These are phyloP conservation scores for Echinops telfairi DNA, from an alignment of 2,113 vertebrate genomes.

Conservation along the genomic window DNA sequence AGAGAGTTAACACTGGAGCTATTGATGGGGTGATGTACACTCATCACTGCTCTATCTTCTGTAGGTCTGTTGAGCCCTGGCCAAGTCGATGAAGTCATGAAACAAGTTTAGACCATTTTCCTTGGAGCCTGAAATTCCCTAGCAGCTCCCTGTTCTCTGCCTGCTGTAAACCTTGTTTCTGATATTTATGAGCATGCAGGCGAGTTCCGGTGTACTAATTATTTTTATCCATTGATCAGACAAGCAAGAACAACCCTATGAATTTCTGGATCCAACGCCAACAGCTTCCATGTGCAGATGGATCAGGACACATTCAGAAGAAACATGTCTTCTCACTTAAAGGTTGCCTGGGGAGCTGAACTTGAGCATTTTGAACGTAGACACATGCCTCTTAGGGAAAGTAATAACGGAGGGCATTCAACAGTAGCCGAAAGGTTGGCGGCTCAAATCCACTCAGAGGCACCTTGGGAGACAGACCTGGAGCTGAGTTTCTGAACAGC, in stretches of 20 bases:
- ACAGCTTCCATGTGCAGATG: not conserved
- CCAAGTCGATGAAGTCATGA: slow-evolving; percentile 47
- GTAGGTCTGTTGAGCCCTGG: not conserved
- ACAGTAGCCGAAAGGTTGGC: not conserved
- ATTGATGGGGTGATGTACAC: slow-evolving; percentile 8
- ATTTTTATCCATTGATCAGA: not conserved
- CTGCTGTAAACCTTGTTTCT: not conserved
- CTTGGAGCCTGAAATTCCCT: not conserved
- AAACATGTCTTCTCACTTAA: not conserved
- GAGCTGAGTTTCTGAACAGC: no score
- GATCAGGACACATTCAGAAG: not conserved
- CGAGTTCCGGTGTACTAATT: not conserved
- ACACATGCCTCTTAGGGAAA: not conserved
- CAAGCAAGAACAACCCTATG: not conserved
- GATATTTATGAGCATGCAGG: slow-evolving; percentile 16
- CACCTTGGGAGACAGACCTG: not conserved
- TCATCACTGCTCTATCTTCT: slow-evolving; percentile 29
- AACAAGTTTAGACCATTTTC: slow-evolving; percentile 53
- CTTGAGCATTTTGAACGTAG: not conserved
- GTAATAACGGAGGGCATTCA: not conserved
- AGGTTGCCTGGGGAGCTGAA: not conserved
- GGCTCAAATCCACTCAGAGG: not conserved
- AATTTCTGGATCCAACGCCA: not conserved
- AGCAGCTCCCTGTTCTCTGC: not conserved
- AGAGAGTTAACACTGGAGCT: not conserved